Percentiles rank a stretch among this genome's conserved stretches.
phyloP scores from a whole-genome alignment of 2,797 vertebrate species.

The Spondyliosoma cantharus region DNA sequence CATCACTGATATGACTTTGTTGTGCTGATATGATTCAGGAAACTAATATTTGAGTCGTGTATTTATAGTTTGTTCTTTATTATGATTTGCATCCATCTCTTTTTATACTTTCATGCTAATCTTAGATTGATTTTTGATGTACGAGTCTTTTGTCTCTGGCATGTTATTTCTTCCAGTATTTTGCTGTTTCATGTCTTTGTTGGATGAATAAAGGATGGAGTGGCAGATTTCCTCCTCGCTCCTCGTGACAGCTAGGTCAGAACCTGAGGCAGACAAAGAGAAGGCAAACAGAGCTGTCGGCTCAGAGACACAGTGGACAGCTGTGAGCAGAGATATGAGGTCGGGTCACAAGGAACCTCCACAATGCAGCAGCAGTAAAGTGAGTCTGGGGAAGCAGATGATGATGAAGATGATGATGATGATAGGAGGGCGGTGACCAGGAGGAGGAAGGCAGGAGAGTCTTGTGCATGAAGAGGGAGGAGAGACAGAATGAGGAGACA shows the following conservation, averaged over 20 bases:
- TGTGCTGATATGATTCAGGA: background rate
- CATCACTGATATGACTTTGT: background rate
- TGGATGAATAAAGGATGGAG: slow-evolving; percentile 8
- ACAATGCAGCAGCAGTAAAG: slow-evolving; percentile 38
- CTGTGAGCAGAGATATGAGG: slow-evolving; percentile 36
- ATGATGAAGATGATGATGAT: slow-evolving; percentile 33
- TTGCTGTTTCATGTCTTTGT: background rate
- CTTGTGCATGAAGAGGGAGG: background rate
- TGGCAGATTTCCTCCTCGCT: slow-evolving; percentile 9
- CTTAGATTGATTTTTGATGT: background rate
- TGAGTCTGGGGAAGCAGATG: slow-evolving; percentile 25
- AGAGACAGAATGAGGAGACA: slow-evolving; percentile 4
- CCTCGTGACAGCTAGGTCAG: background rate
- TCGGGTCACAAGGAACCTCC: slow-evolving; percentile 24
- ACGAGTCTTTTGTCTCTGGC: background rate
- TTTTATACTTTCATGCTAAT: background rate
- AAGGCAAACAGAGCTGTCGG: background rate
- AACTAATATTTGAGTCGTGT: background rate
- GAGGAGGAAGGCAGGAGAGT: slow-evolving; percentile 12
- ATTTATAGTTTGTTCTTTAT: background rate
- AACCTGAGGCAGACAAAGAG: slow-evolving; percentile 16
- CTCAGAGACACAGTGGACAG: slow-evolving; percentile 37
- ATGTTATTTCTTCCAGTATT: background rate
- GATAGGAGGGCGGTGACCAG: slow-evolving; percentile 32
- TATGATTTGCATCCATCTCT: background rate